A percentile compares a stretch with the other conserved stretches of the same genome.
These are phyloP conservation scores for Dufourea novaeangliae DNA, from an alignment of 1,140 invertebrate genomes.

Conservation along the genomic window DNA sequence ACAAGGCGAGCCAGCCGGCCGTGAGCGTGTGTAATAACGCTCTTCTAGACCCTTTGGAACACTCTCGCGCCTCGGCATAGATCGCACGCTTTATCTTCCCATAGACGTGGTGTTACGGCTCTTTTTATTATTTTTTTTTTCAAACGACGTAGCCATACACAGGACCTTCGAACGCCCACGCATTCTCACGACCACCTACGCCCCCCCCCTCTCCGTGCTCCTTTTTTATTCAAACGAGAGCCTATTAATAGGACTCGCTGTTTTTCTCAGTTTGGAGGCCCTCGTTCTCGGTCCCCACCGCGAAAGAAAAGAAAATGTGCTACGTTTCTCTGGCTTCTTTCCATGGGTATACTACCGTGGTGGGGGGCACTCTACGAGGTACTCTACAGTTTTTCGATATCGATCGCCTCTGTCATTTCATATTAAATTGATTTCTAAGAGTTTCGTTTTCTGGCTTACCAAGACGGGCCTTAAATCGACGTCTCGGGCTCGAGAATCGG, in stretches of 20 bases:
- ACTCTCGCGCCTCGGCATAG: not conserved
- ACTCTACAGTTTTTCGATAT: not conserved
- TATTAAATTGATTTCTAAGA: not conserved
- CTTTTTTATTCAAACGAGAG: conserved; percentile 38
- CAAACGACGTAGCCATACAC: conserved; percentile 31
- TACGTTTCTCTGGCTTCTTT: not conserved
- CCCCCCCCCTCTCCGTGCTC: not conserved
- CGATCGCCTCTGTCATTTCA: not conserved
- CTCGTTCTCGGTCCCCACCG: not conserved
- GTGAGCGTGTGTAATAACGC: not conserved
- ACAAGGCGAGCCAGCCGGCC: conserved; percentile 15
- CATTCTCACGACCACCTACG: conserved; percentile 55
- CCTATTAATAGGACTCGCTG: not conserved
- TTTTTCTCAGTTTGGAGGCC: not conserved
- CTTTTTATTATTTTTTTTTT: no score
- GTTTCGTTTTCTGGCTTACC: no score
- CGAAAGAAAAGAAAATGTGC: not conserved
- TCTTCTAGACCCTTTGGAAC: conserved; percentile 7
- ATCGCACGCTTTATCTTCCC: conserved; percentile 19
- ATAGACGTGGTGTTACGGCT: conserved; percentile 13
- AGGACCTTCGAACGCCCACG: conserved; percentile 39
- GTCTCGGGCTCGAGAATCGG: conserved; percentile 5
- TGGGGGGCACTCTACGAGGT: no score
- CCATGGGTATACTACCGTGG: no score
- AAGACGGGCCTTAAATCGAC: not conserved